Evolutionary conservation across 2,888 invertebrate species (phyloP).

Genomic region (Trachelus iudaicus): DNA sequence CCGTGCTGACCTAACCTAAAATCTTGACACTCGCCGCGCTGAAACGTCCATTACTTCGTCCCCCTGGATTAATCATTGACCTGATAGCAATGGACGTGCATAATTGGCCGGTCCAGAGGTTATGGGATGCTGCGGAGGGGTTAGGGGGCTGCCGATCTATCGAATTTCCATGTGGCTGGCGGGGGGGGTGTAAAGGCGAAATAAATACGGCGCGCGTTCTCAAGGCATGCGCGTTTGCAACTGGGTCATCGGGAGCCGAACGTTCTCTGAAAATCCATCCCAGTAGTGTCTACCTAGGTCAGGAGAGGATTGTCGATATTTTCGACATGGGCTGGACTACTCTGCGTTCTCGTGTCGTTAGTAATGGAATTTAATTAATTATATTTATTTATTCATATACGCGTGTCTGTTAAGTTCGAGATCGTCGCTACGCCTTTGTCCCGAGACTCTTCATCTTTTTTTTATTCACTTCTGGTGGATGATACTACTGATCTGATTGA

Average conservation of each 20-base stretch:
- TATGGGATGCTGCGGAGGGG: background rate
- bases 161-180: constrained; percentile 22
- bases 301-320: constrained; percentile 35
- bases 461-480: background rate
- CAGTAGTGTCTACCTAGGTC: constrained; percentile 48
- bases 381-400: background rate
- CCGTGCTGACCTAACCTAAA: background rate
- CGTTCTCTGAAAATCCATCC: constrained; percentile 51
- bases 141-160: constrained; percentile 28
- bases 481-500: background rate
- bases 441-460: background rate
- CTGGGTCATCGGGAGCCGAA: constrained; percentile 54
- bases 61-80: background rate
- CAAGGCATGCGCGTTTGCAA: constrained; percentile 62
- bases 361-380: constrained; percentile 43
- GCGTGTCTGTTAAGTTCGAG: background rate
- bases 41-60: background rate
- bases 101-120: background rate
- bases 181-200: constrained; percentile 32
- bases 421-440: background rate
- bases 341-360: constrained; percentile 70
- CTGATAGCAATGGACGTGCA: background rate
- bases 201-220: constrained; percentile 55
- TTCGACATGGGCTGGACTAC: constrained; percentile 70
- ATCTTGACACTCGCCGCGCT: background rate